Evolutionary conservation across 2,888 invertebrate genomes (phyloP).

Genomic region (Dryobota labecula): DNA sequence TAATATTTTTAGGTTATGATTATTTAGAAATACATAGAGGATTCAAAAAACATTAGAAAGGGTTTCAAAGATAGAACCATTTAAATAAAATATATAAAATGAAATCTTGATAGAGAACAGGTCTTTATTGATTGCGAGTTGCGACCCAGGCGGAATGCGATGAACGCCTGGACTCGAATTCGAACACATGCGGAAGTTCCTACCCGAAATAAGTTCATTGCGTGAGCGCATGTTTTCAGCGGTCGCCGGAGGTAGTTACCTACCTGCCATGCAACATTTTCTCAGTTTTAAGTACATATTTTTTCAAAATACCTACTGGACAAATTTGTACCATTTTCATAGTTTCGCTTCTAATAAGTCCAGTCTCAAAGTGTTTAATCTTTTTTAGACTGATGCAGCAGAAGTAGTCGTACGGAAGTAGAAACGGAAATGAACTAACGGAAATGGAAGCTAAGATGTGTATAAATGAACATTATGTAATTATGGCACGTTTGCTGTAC

Average conservation of each 20-base stretch:
- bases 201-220: slow-evolving; percentile 86
- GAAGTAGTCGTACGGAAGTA: slow-evolving; percentile 39
- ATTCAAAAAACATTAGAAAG: neutral
- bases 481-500: neutral
- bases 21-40: neutral
- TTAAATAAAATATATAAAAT: neutral
- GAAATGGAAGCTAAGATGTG: slow-evolving; percentile 54
- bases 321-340: neutral
- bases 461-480: slow-evolving; percentile 26
- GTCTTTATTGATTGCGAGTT: slow-evolving; percentile 44
- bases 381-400: slow-evolving; percentile 15
- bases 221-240: slow-evolving; percentile 75
- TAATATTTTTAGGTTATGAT: slow-evolving; percentile 1
- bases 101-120: neutral
- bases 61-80: neutral
- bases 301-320: neutral
- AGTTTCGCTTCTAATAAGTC: neutral
- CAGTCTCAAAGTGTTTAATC: neutral
- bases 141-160: slow-evolving; percentile 79
- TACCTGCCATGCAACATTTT: slow-evolving; percentile 1
- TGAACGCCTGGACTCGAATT: slow-evolving; percentile 79
- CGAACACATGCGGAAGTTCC: slow-evolving; percentile 85
- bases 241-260: slow-evolving; percentile 36
- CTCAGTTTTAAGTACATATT: neutral
- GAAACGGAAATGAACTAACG: slow-evolving; percentile 62